Base-by-base conservation (phyloP, 1,140 invertebrate genomes). In the Drosophila setifemur region DNA sequence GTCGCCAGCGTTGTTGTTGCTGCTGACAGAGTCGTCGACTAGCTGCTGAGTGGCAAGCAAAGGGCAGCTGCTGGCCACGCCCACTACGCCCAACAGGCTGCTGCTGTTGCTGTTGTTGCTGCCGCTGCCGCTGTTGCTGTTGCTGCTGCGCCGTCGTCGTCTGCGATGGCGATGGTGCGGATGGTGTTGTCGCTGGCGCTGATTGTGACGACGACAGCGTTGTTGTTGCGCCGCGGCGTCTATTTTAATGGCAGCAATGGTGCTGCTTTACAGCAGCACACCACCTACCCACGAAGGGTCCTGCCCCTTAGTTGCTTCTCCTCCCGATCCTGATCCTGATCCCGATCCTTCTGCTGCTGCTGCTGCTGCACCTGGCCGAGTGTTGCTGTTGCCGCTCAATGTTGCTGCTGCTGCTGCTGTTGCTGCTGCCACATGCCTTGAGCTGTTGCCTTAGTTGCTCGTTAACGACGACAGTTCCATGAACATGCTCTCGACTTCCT, bases 161-260 rank as follows among this genome's bases (percentile, higher is more conserved):
- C 82, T 86, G 63, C 81, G 81, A 86, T 86, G 81, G 16, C 82
- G 81, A 63, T 86, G 82, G 49, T 86, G 81, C 48, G 81, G 81
- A 81, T 86, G 81, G 53, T 86, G 72, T 33, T 86, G 81, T 53
- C 82, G 81, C 82, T 86, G 81, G 72, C 82, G 81, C 75, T 86
- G 82, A 81, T 86, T 86, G 61, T 86, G 82, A 86, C 82, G 81
- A 87, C 81, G 81, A 68, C 81, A 86, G 81, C 81, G 82, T 81
- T 86, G 82, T 58, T 86, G 81, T 81, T 86, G 82, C 76, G 72
- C 76, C 78, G 81, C 82, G 72, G 81, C 81, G 81, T 86, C 81
- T 86, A 86, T 86, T 86, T 86, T 86, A 86, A 86, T 86, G 81
- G 81, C 75, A 81, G 82, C 82, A 66, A 87, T 86, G 72, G 81